Evolutionary conservation across 2,888 invertebrate genomes (phyloP), one percentile per base, ranked within the genome.

Genomic region (Pandemis cinnamomeana): DNA sequence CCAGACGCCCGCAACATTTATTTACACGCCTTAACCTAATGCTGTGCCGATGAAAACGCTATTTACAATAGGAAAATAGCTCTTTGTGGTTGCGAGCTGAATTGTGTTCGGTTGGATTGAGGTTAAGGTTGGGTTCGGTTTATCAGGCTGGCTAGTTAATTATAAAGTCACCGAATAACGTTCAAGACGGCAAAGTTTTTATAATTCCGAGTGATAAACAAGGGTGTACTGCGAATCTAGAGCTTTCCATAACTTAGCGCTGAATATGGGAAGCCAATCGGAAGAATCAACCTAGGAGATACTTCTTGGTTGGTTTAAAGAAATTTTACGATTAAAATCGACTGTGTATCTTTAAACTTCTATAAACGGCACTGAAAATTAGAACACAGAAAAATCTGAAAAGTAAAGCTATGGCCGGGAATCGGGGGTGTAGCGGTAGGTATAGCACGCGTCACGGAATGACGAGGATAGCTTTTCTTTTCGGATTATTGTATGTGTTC

Each of bases 1-100:
- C 79, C 83, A 84, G 82, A 83, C 77, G 77, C 76, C 42, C 42
- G 58, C 15, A 10, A 46, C 51, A 80, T 81, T 82, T 84, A 83
- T 84, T 84, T 83, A 82, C 81, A 76, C 71, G 60, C 62, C 67
- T 74, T 55, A 74, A 42, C 46, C 67, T 74, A 67, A 74, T 70
- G 67, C 76, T 67, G 68, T 74, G 67, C 75, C 72, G 82, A 80
- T 80, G 83, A 82, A 79, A 83, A 79, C 80, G 79, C 75, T 81
- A 82, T 81, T 78, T 80, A 80, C 78, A 78, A 66, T 66, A 20
- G 55, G 20, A 66, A 36, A 42, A 71, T 48, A 61, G 51, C 20
- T 66, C 42, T 60, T 64, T 13, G 46, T 3, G 13, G 51, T 5
- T 61, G 46, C 15, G 62, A 20, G n/a, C 41, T 62, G 5, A 62